Conservation (phyloP, 1,140 invertebrate genomes). For the Cyclargus thomasi region DNA sequence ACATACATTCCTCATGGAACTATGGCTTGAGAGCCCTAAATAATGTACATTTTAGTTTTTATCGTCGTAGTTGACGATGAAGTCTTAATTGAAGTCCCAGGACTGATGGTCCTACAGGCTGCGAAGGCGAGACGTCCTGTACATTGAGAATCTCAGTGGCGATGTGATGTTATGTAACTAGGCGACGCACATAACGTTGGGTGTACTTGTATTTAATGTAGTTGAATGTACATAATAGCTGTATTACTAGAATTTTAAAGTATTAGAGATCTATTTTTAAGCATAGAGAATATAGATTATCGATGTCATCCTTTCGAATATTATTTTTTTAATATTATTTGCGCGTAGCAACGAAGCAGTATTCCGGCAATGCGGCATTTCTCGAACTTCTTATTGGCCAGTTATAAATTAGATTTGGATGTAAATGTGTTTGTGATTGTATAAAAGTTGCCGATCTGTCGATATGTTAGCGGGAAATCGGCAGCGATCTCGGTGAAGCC, state of each 20-base stretch:
- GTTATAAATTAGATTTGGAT: conserved; percentile 33
- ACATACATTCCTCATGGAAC: conserved; percentile 33
- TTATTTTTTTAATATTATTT: conserved; percentile 58
- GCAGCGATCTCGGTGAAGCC: neutral
- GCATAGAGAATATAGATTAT: conserved; percentile 52
- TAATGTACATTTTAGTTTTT: too few species aligned
- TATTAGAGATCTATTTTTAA: conserved; percentile 62
- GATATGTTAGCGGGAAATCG: neutral
- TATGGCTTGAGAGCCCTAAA: too few species aligned
- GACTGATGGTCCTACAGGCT: too few species aligned
- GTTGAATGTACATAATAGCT: conserved; percentile 53
- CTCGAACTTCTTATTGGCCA: conserved; percentile 40
- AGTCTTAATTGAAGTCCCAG: too few species aligned
- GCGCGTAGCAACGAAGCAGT: conserved; percentile 64
- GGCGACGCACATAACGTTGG: conserved; percentile 38
- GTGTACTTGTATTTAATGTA: conserved; percentile 47
- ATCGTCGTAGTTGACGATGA: too few species aligned
- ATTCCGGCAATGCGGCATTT: conserved; percentile 38
- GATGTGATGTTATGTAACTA: conserved; percentile 33
- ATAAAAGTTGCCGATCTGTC: conserved; percentile 26
- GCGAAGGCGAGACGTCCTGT: conserved; percentile 26
- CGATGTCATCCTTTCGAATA: conserved; percentile 51
- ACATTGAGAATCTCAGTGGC: conserved; percentile 34
- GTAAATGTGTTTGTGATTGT: conserved; percentile 52
- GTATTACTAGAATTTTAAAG: conserved; percentile 45